Evolutionary conservation across 2,888 invertebrate species (phyloP).

Genomic region (Diplolepis rosae): DNA sequence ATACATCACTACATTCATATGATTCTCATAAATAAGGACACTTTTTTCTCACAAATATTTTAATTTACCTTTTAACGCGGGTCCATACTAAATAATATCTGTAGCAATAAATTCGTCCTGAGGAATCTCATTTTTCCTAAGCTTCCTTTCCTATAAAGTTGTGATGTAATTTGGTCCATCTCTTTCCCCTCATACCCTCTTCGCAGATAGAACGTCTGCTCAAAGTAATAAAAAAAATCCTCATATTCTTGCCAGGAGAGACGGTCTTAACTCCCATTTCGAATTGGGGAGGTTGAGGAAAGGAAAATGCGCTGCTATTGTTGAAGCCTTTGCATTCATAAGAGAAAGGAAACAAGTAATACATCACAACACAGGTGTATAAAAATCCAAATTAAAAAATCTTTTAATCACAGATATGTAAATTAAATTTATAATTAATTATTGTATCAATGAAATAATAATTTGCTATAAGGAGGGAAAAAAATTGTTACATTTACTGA

Average conservation of each 20-base stretch:
- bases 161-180: neutral
- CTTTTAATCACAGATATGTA: no score
- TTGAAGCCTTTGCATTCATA: neutral
- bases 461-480: no score
- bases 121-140: no score
- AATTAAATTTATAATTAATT: no score
- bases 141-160: neutral
- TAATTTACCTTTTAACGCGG: no score
- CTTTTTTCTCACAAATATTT: neutral
- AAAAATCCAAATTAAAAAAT: neutral
- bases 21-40: neutral
- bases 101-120: no score
- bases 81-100: no score
- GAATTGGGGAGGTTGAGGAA: neutral
- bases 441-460: no score
- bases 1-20: neutral
- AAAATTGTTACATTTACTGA: no score
- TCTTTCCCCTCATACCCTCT: neutral
- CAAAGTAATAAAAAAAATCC: conserved; percentile 22
- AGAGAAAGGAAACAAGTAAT: neutral
- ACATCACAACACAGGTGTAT: neutral
- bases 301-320: neutral
- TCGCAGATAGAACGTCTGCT: neutral
- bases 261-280: neutral
- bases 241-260: conserved; percentile 7